Percentiles rank a stretch among this genome's conserved stretches.
phyloP scores from a whole-genome alignment of 1,140 invertebrate genomes.

The Nomia melanderi region DNA sequence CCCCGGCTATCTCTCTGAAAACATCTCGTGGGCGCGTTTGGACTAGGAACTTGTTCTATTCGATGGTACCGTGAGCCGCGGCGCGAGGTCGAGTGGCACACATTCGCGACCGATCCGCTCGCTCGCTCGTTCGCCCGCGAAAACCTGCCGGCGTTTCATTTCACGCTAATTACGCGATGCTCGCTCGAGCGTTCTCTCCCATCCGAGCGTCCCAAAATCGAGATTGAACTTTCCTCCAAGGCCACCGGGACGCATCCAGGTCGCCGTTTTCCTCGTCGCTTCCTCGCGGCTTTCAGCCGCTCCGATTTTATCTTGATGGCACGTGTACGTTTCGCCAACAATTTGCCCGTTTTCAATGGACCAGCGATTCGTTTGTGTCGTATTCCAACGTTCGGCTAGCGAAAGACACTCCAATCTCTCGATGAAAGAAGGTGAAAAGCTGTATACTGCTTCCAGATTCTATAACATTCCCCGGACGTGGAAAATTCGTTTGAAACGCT shows the following conservation, averaged over 20 bases:
- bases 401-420: no score
- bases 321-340: no score
- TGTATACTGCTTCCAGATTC: no score
- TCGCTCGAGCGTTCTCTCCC: constrained; percentile 24
- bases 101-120: neutral
- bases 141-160: constrained; percentile 27
- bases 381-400: no score
- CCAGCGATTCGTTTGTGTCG: no score
- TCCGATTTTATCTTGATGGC: no score
- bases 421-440: no score
- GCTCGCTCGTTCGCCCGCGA: neutral
- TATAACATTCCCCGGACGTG: no score
- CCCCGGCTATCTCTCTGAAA: neutral
- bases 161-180: constrained; percentile 33
- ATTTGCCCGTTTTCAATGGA: no score
- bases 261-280: constrained; percentile 4
- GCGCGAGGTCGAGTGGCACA: neutral
- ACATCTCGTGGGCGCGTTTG: neutral
- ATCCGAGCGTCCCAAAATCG: constrained; percentile 15
- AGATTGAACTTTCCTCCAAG: constrained; percentile 42
- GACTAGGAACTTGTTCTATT: neutral
- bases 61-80: neutral
- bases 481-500: no score
- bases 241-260: constrained; percentile 1
- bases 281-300: neutral